Evolutionary conservation across 2,888 invertebrate species (phyloP).

Genomic region (Margaritifera margaritifera): DNA sequence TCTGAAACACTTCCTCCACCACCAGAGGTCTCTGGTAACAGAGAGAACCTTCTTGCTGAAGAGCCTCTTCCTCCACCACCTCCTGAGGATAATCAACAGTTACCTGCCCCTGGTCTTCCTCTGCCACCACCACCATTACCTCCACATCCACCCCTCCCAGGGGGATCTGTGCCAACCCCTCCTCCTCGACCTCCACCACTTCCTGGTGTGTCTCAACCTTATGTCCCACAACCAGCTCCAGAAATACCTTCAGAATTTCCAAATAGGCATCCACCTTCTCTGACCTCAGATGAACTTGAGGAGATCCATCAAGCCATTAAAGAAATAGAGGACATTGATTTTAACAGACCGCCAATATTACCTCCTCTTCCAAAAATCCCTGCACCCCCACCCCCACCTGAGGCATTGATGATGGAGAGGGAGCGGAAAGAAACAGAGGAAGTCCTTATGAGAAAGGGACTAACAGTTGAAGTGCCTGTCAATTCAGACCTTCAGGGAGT

Average conservation of each 20-base stretch:
- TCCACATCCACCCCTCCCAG: constrained; percentile 23
- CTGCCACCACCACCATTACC: constrained; percentile 27
- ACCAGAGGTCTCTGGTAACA: constrained; percentile 33
- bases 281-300: constrained; percentile 35
- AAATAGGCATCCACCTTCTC: constrained; percentile 16
- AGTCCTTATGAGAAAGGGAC: constrained; percentile 27
- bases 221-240: constrained; percentile 37
- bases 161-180: constrained; percentile 17
- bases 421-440: constrained; percentile 27
- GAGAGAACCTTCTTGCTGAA: constrained; percentile 26
- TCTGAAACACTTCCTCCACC: constrained; percentile 35
- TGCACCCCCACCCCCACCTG: constrained; percentile 43
- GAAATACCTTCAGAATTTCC: constrained; percentile 23
- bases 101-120: constrained; percentile 19
- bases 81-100: constrained; percentile 24
- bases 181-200: constrained; percentile 32
- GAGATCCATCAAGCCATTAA: constrained; percentile 47
- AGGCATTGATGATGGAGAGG: constrained; percentile 16
- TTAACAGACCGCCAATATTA: constrained; percentile 28
- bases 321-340: constrained; percentile 45
- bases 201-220: constrained; percentile 11
- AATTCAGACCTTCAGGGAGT: constrained; percentile 23
- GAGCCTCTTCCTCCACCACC: constrained; percentile 44
- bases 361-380: constrained; percentile 49
- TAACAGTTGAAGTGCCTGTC: constrained; percentile 30